Percentiles rank a stretch among this genome's conserved stretches.
These are phyloP conservation scores for Cossypha caffra DNA, from an alignment of 2,797 vertebrate species.

Conservation along the genomic window DNA sequence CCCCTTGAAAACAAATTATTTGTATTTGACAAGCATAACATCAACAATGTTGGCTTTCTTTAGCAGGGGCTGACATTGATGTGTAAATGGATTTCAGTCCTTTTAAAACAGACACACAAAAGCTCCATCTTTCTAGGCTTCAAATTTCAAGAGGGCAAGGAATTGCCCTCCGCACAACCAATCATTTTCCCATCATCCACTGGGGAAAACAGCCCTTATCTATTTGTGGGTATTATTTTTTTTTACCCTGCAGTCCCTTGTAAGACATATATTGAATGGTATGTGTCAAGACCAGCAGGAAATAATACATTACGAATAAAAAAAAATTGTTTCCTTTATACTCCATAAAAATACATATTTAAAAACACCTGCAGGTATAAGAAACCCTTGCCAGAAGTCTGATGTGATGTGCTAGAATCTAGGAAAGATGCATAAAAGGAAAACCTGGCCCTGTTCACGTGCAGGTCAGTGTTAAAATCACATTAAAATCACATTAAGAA, in stretches of 20 bases:
- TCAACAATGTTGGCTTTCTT: slow-evolving; percentile 56
- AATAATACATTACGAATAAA: not conserved
- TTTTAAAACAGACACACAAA: slow-evolving; percentile 64
- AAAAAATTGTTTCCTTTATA: slow-evolving; percentile 44
- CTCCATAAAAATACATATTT: slow-evolving; percentile 57
- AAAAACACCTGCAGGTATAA: slow-evolving; percentile 56
- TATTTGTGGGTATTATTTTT: slow-evolving; percentile 45
- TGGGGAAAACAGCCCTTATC: slow-evolving; percentile 47
- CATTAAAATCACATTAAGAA: not conserved
- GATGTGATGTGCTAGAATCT: not conserved
- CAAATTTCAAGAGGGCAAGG: slow-evolving; percentile 43
- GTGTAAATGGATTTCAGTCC: slow-evolving; percentile 55
- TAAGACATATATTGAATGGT: slow-evolving; percentile 52
- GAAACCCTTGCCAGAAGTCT: not conserved
- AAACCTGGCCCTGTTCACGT: not conserved
- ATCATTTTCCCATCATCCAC: slow-evolving; percentile 61
- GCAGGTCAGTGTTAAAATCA: not conserved
- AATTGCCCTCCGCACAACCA: slow-evolving; percentile 36
- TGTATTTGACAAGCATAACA: slow-evolving; percentile 61
- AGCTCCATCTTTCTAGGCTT: slow-evolving; percentile 34
- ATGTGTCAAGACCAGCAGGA: slow-evolving; percentile 36
- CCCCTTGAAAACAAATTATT: slow-evolving; percentile 71
- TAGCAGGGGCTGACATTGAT: slow-evolving; percentile 46
- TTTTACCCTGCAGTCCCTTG: slow-evolving; percentile 16
- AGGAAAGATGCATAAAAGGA: not conserved